phyloP scores from a whole-genome alignment of 2,797 vertebrate species.

The Bradypus variegatus region DNA sequence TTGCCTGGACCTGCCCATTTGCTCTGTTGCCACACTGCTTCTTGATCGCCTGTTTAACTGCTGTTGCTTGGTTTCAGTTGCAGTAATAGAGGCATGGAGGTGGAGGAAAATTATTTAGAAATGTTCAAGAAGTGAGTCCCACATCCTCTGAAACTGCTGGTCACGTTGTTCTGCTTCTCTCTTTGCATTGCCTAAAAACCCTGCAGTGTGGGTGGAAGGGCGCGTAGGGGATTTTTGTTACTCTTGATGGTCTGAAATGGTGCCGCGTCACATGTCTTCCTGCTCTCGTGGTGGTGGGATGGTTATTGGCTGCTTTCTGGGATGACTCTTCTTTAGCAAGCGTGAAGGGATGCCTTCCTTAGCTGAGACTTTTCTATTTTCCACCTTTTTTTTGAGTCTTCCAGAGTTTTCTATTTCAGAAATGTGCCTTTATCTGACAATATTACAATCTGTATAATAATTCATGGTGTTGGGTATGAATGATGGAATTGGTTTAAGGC shows the following conservation, averaged over 20 bases:
- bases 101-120: constrained; percentile 37
- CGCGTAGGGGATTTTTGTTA: neutral
- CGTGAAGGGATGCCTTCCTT: neutral
- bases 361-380: neutral
- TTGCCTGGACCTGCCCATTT: neutral
- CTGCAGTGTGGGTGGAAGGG: neutral
- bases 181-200: neutral
- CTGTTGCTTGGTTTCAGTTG: constrained; percentile 30
- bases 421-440: neutral
- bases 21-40: neutral
- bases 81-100: constrained; percentile 24
- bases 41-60: neutral
- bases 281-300: neutral
- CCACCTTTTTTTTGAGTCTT: neutral
- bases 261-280: neutral
- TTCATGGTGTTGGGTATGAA: neutral
- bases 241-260: neutral
- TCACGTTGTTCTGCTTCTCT: neutral
- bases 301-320: neutral
- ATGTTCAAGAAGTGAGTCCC: constrained; percentile 19
- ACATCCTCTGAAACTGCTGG: constrained; percentile 44
- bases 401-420: neutral
- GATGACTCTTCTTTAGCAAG: neutral
- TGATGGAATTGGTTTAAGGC: neutral
- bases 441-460: neutral